Evolutionary conservation across 1,140 invertebrate species (phyloP).

Genomic region (Anadara kagoshimensis): DNA sequence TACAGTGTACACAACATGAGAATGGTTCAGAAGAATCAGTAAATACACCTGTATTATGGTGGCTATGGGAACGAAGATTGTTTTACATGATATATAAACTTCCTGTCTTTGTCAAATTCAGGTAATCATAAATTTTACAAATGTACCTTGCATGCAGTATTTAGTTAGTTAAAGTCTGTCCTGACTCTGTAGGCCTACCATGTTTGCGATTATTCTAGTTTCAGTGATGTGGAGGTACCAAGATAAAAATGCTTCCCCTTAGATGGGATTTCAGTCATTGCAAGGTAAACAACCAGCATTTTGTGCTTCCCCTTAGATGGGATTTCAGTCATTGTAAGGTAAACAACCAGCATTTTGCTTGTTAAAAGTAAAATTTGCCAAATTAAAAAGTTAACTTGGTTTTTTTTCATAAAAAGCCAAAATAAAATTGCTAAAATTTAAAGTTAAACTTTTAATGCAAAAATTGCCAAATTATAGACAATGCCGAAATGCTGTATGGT

Average conservation of each 20-base stretch:
- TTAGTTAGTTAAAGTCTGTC: neutral
- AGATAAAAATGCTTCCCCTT: neutral
- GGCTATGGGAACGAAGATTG: slow-evolving; percentile 71
- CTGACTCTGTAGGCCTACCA: neutral
- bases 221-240: neutral
- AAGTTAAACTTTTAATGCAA: too few relatives aligned
- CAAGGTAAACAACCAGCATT: too few relatives aligned
- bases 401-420: too few relatives aligned
- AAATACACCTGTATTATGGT: slow-evolving; percentile 67
- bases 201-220: neutral
- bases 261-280: too few relatives aligned
- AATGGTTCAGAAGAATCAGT: slow-evolving; percentile 50
- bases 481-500: too few relatives aligned
- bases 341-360: too few relatives aligned
- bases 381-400: too few relatives aligned
- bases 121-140: slow-evolving; percentile 36
- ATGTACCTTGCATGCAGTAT: neutral
- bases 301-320: too few relatives aligned
- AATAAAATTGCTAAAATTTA: too few relatives aligned
- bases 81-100: slow-evolving; percentile 66
- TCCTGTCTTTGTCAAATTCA: slow-evolving; percentile 70
- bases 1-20: slow-evolving; percentile 34
- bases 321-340: too few relatives aligned
- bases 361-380: too few relatives aligned
- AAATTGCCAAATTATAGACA: too few relatives aligned